Conservation (phyloP, 2,113 vertebrate genomes). For the Panthera uncia region DNA sequence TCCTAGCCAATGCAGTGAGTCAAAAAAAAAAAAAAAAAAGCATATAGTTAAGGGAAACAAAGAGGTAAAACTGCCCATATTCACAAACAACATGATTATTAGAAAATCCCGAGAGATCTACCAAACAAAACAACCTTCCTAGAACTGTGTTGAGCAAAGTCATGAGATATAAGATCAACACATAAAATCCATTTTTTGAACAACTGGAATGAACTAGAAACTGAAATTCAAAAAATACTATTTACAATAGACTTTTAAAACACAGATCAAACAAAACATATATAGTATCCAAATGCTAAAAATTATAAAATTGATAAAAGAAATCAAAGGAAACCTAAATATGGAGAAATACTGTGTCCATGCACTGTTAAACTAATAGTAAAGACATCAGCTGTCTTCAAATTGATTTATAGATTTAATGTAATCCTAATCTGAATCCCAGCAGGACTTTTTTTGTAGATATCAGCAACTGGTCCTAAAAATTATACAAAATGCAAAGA, state of each 20-base stretch:
- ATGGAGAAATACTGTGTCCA: background rate
- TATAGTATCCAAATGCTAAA: background rate
- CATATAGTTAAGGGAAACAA: background rate
- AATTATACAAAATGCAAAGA: background rate
- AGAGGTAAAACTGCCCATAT: background rate
- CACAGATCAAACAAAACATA: background rate
- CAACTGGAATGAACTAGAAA: background rate
- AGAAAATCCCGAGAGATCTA: background rate
- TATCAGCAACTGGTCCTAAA: background rate
- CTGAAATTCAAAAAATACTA: background rate
- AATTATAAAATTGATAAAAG: background rate
- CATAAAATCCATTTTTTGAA: background rate
- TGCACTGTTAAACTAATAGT: background rate
- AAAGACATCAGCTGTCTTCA: background rate
- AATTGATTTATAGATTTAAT: background rate
- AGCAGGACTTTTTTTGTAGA: background rate
- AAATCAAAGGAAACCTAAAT: background rate
- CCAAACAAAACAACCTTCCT: background rate
- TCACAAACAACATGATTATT: background rate
- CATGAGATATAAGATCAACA: background rate
- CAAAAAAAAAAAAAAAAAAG: background rate
- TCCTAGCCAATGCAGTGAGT: background rate
- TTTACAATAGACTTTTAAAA: background rate
- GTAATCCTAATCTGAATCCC: background rate
- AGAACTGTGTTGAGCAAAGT: background rate